Percentiles rank a stretch among this genome's conserved stretches.
Conservation (phyloP, 2,888 invertebrate species). For the Dasypolia templi region DNA sequence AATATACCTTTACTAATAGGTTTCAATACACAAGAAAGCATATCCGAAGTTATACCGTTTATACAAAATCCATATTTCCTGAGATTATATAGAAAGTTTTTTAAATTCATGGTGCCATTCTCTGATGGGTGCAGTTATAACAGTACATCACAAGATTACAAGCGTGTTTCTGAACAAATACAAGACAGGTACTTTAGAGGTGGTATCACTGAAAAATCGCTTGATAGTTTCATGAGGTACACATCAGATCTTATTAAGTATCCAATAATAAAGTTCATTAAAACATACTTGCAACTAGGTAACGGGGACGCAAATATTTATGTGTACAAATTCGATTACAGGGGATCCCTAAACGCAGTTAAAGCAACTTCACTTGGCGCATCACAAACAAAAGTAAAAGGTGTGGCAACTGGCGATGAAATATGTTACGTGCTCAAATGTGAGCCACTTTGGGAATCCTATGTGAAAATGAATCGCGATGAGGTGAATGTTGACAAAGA, state of each 20-base stretch:
- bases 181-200: conserved; percentile 79
- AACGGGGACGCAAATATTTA: conserved; percentile 71
- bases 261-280: conserved; percentile 85
- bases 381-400: conserved; percentile 75
- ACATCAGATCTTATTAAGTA: conserved; percentile 84
- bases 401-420: conserved; percentile 88
- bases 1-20: conserved; percentile 86
- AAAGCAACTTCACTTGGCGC: conserved; percentile 78
- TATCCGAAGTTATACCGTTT: conserved; percentile 85
- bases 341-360: conserved; percentile 82
- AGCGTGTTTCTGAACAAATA: conserved; percentile 75
- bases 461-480: conserved; percentile 74
- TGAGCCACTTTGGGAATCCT: conserved; percentile 82
- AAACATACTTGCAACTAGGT: conserved; percentile 70
- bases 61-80: conserved; percentile 80
- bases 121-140: conserved; percentile 78
- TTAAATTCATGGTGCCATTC: conserved; percentile 86
- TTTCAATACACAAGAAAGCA: conserved; percentile 87
- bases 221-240: conserved; percentile 81
- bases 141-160: conserved; percentile 75
- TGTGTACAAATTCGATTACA: conserved; percentile 87
- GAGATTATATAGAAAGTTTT: conserved; percentile 75
- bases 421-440: conserved; percentile 87
- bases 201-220: conserved; percentile 75
- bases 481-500: conserved; percentile 75